Conservation (phyloP, 2,113 vertebrate species). For the Ophiodon elongatus region DNA sequence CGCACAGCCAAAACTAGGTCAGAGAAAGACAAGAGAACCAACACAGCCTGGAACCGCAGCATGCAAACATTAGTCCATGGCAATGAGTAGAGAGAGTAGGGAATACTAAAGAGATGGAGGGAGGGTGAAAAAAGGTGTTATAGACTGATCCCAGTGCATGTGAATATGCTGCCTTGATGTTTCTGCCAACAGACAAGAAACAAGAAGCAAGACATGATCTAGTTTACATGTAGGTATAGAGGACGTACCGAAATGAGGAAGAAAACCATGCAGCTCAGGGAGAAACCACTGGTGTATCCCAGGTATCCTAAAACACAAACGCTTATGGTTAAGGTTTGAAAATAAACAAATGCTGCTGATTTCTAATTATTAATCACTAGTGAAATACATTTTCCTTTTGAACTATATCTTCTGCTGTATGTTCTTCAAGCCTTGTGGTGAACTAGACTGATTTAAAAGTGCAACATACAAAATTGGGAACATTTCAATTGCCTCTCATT, state of each 20-base stretch:
- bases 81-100: constrained; percentile 45
- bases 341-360: background rate
- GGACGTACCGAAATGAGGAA: constrained; percentile 95
- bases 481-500: no score
- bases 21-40: constrained; percentile 70
- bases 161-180: constrained; percentile 20
- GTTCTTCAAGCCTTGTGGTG: background rate
- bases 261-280: constrained; percentile 98
- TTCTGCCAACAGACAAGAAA: constrained; percentile 21
- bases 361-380: background rate
- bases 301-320: constrained; percentile 91
- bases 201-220: constrained; percentile 3
- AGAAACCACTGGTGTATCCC: constrained; percentile 98
- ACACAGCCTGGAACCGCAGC: constrained; percentile 62
- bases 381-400: background rate
- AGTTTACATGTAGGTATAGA: background rate
- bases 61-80: constrained; percentile 57
- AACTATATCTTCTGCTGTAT: background rate
- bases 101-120: constrained; percentile 61
- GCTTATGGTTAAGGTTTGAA: background rate
- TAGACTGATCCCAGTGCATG: constrained; percentile 36
- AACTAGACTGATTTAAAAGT: background rate
- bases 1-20: constrained; percentile 76
- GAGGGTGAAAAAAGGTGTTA: constrained; percentile 22
- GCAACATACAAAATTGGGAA: no score